Percentiles rank a stretch among this genome's conserved stretches.
phyloP scores from a whole-genome alignment of 2,113 vertebrate genomes.

The Accipiter virgatus region DNA sequence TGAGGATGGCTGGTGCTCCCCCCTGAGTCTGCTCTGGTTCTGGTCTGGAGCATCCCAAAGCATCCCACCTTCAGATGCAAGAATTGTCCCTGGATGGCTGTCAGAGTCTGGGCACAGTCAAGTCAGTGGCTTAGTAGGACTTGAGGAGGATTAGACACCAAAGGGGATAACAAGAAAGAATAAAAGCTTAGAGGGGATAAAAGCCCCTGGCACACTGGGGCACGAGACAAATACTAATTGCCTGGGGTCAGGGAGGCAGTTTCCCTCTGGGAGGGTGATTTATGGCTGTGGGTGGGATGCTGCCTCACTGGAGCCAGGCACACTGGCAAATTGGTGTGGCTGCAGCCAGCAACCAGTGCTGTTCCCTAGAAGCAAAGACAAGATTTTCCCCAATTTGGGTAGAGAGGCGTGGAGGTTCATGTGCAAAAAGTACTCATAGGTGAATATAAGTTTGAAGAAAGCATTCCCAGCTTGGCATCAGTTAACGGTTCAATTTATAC shows the following conservation, averaged over 20 bases:
- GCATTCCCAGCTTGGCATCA: neutral
- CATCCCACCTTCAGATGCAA: neutral
- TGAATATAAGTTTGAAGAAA: neutral
- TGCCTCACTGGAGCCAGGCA: neutral
- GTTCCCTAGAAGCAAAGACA: neutral
- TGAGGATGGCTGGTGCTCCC: neutral
- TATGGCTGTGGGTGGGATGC: neutral
- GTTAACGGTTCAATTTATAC: neutral
- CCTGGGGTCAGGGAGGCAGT: neutral
- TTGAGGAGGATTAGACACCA: neutral
- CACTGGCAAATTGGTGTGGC: neutral
- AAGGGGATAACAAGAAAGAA: conserved; percentile 26
- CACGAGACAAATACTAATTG: neutral
- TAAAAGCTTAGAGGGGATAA: neutral
- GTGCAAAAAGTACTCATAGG: neutral
- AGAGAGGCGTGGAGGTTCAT: neutral
- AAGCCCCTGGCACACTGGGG: neutral
- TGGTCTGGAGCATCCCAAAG: neutral
- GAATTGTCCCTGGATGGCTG: neutral
- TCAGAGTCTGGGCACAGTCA: neutral
- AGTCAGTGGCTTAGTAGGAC: neutral
- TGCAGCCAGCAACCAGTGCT: neutral
- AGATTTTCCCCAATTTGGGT: neutral
- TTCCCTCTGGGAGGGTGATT: neutral
- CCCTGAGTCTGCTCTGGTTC: neutral